Base-by-base conservation (phyloP, 2,797 vertebrate species). In the Chrysocyon brachyurus region DNA sequence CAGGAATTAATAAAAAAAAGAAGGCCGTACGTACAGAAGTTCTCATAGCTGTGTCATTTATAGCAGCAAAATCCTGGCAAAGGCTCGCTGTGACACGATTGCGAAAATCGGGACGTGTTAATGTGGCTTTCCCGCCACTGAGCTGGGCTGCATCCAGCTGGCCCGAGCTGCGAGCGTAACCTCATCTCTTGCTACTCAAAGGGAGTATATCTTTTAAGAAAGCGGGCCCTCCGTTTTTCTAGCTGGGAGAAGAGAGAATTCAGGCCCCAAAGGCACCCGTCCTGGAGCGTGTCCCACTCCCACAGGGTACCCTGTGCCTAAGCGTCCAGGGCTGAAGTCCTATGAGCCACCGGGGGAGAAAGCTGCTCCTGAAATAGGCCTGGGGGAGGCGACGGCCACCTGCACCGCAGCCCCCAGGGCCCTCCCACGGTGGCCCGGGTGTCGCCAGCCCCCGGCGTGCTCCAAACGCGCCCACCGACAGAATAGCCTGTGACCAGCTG, bases 361-460 rank as follows among this genome's bases (percentile, higher is more conserved):
- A 31, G 4, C 6, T 1, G 52, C 19, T 56, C 85, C 56, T 9
- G 1, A 24, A 70, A 33, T 16, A 22, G 0, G 19, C 49, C 0
- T 0, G 2, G 66, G 63, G 3, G 24, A 49, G 9, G 64, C 12
- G 9, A n/a, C 10, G 9, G 40, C 63, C 22, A 10, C 2, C 4
- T 0, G 6, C 7, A 10, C 31, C 57, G 33, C 1, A 0, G 19
- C 78, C 24, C 10, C 49, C 14, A 28, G 33, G 70, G 17, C 17
- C 6, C 5, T 5, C 14, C 6, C 2, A 24, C 14, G 36, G 77
- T 17, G 21, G 54, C 24, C 21, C 0, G 9, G 36, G 26, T 0
- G 8, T 22, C 12, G 8, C 75, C 26, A 46, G 24, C 10, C 22
- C 15, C 0, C 0, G 2, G 2, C 2, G 6, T 31, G 26, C n/a